Percentiles rank a stretch among this genome's conserved stretches.
phyloP scores from a whole-genome alignment of 2,888 invertebrate genomes.

The Dryadula phaetusa region DNA sequence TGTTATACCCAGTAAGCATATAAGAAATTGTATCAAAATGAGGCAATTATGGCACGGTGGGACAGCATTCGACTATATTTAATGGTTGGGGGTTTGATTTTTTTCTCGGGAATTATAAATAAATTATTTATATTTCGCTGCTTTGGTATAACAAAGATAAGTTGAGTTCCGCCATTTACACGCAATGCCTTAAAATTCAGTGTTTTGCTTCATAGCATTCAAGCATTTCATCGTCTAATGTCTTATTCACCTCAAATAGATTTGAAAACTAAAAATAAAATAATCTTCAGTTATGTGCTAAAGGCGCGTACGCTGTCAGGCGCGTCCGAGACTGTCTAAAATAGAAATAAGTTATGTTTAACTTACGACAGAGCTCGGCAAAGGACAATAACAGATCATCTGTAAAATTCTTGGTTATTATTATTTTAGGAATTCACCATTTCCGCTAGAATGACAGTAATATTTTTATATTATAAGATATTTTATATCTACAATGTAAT shows the following conservation, averaged over 20 bases:
- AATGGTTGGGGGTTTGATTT: too few species aligned
- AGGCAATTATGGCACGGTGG: too few species aligned
- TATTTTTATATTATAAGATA: neutral
- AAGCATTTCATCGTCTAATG: neutral
- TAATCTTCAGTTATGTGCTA: conserved; percentile 19
- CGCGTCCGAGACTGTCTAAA: conserved; percentile 33
- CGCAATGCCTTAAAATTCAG: too few species aligned
- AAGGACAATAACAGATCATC: conserved; percentile 18
- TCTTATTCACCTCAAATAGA: neutral
- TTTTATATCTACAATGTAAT: neutral
- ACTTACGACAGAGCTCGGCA: conserved; percentile 22
- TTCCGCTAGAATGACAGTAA: neutral
- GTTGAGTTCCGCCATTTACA: too few species aligned
- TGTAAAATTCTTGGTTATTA: conserved; percentile 12
- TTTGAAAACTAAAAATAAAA: conserved; percentile 22
- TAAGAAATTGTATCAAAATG: neutral
- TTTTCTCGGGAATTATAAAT: too few species aligned
- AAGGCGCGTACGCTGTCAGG: conserved; percentile 24
- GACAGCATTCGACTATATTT: too few species aligned
- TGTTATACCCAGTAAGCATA: neutral
- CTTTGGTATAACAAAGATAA: too few species aligned
- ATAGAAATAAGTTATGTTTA: conserved; percentile 36
- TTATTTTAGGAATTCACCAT: conserved; percentile 13
- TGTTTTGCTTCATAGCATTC: neutral
- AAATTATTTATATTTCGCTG: too few species aligned